Base-by-base conservation (phyloP, 2,113 vertebrate genomes). In the Calidris pugnax region DNA sequence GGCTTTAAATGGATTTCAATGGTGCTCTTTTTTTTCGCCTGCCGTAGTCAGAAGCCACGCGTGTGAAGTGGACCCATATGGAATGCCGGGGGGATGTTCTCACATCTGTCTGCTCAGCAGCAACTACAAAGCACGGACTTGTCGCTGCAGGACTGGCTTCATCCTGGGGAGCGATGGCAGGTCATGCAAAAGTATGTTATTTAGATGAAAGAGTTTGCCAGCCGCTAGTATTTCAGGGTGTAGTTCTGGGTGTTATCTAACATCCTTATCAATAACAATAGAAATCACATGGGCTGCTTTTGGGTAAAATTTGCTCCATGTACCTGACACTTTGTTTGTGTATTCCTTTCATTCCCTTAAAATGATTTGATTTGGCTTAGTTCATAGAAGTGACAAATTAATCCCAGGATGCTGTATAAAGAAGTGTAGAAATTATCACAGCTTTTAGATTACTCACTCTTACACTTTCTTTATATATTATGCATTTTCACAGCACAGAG, bases 131-230 rank as follows among this genome's bases (percentile, higher is more conserved):
- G 98, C 98, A 81, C 97, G 99, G 96, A 99, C 98, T 60, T 99
- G 99, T 97, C 99, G 99, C 95, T 99, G 99, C 97, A 99, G 98
- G 74, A 99, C 98, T 7, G 99, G 99, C 89, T 99, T 99, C 97
- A 98, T 98, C 96, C 96, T 99, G 96, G 99, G 98, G 47, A 99
- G 89, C 7, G 99, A 99, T 60, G 98, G 99, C 96, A 99, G 97
- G 97, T 98, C 99, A 93, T 99, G 99, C 98, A 99, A 99, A 99
- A 99, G 99, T 99, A 98, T 95, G 99, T 99, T 82, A n/a, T 43
- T 77, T 47, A 66, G 90, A 79, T 95, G 72, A 66, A 71, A 92
- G 63, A n/a, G 72, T 89, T 77, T 93, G 85, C 83, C 85, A 73
- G 81, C 32, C 37, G 10, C 53, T 68, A 28, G 5, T 51, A 16